phyloP scores from a whole-genome alignment of 2,888 invertebrate species.

The Schizaphis graminum region DNA sequence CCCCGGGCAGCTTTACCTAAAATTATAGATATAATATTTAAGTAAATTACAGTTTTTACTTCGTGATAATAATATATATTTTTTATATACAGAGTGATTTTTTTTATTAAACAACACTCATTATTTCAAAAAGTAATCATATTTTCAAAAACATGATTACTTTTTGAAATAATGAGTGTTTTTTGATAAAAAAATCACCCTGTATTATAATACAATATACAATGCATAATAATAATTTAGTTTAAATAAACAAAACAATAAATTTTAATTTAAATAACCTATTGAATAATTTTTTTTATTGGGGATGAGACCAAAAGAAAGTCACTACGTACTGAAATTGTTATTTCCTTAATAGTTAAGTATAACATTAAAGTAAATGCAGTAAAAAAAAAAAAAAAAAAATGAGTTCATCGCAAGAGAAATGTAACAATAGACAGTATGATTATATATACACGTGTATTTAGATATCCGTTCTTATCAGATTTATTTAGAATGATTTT shows the following conservation, averaged over 20 bases:
- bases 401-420: neutral
- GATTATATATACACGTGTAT: neutral
- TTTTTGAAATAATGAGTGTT: too few relatives aligned
- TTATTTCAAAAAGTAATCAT: too few relatives aligned
- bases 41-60: neutral
- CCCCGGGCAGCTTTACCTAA: conserved; percentile 41
- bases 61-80: too few relatives aligned
- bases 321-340: neutral
- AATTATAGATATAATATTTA: neutral
- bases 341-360: neutral
- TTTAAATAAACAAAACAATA: neutral
- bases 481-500: neutral
- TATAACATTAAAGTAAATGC: neutral
- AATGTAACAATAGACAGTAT: neutral
- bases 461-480: neutral
- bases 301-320: neutral
- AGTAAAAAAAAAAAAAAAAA: neutral
- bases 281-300: neutral
- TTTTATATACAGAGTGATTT: too few relatives aligned
- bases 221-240: neutral
- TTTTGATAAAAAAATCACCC: too few relatives aligned
- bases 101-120: too few relatives aligned
- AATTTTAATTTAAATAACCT: neutral
- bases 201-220: too few relatives aligned
- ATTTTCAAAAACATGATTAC: too few relatives aligned